These are phyloP conservation scores for Hylaea fasciaria DNA, from an alignment of 2,888 invertebrate genomes.

Conservation along the genomic window DNA sequence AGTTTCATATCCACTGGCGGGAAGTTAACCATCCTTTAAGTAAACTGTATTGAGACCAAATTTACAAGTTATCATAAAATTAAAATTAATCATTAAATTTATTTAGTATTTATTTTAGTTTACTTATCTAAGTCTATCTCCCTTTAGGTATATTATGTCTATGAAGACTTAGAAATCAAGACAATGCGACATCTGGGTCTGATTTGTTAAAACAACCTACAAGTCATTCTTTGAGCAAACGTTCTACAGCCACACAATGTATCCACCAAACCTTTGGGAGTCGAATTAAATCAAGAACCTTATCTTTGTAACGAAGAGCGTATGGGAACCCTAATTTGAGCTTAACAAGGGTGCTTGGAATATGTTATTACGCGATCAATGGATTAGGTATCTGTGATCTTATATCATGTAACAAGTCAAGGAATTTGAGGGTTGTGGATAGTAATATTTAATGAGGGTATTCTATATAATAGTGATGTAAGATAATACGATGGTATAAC, in stretches of 20 bases:
- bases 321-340: conserved; percentile 48
- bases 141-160: too few species aligned
- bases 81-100: too few species aligned
- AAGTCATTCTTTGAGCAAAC: conserved; percentile 1
- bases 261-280: conserved; percentile 16
- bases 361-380: conserved; percentile 76
- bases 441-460: conserved; percentile 38
- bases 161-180: too few species aligned
- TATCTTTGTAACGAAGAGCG: conserved; percentile 47
- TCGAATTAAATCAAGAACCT: conserved; percentile 38
- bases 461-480: conserved; percentile 13
- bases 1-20: conserved; percentile 19
- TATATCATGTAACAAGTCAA: conserved; percentile 51
- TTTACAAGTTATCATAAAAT: neutral
- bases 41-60: too few species aligned
- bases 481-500: neutral
- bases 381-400: conserved; percentile 55
- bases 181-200: neutral
- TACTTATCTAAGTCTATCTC: too few species aligned
- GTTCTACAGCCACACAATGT: conserved; percentile 4
- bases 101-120: too few species aligned
- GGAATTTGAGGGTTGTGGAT: conserved; percentile 40
- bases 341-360: conserved; percentile 80
- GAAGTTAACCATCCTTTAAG: conserved; percentile 16
- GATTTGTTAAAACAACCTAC: neutral